Base-by-base conservation (phyloP, 35 echinoderm and acorn worm species). In the Stichopus chloronotus region DNA sequence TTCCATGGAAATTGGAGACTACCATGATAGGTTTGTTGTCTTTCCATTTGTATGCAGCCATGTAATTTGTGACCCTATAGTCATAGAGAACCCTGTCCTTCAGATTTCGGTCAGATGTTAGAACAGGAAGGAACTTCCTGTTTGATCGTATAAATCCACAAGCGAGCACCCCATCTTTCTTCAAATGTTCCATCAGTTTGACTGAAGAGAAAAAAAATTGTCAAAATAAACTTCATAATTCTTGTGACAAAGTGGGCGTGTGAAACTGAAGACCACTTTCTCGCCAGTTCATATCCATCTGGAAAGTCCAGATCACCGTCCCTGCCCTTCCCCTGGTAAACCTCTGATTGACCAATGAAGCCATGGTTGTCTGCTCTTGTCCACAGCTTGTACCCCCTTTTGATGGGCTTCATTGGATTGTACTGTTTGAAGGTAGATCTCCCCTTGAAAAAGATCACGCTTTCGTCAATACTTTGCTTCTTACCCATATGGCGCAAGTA, bases 401-500 rank as follows among this genome's bases (percentile, higher is more conserved):
- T 76, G 81, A 93, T 93, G 5, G 84, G 83, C 24, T 93, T 93
- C 92, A 88, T 93, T 0, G 59, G 61, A 23, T 93, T 93, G 55
- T 87, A 93, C 58, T 76, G 92, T 30, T 93, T 76, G 0, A 53
- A 53, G 30, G 43, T 86, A 19, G 83, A 86, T 86, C 56, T 22
- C 8, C 57, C 61, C 57, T 93, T 93, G 84, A 93, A 88, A 5
- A 87, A 25, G 65, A 93, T 43, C 30, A 43, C 3, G 30, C 30
- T 43, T 82, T 93, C 83, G 43, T 93, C 92, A 30, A 93, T 78
- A 83, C 82, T 93, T 68, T 93, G 83, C 23, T 78, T 93, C 56
- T 90, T 71, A 24, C 59, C n/a, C n/a, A n/a, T n/a, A n/a, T n/a
- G n/a, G n/a, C n/a, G n/a, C n/a, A 93, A 69, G 16, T 72, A 77